phyloP scores from a whole-genome alignment of 2,888 invertebrate genomes.

The Troides oblongomaculatus region DNA sequence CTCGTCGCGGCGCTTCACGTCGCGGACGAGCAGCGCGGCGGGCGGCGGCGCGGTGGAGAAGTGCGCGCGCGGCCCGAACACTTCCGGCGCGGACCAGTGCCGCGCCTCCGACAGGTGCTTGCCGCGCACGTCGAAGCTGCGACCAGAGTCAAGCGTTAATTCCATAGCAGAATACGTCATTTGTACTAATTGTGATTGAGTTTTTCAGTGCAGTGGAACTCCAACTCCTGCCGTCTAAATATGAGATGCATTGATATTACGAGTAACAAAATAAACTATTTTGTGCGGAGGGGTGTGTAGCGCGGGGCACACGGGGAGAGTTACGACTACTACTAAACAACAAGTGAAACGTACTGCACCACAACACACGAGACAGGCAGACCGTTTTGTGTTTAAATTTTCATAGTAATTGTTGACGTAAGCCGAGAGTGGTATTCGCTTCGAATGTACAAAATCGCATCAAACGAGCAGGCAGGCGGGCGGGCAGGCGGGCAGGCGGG shows the following conservation, averaged over 20 bases:
- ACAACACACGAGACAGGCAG: too few relatives aligned
- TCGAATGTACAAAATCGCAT: too few relatives aligned
- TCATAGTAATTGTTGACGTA: too few relatives aligned
- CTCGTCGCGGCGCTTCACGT: slow-evolving; percentile 92
- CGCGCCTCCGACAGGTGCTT: slow-evolving; percentile 88
- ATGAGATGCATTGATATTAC: not conserved
- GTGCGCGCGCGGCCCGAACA: slow-evolving; percentile 92
- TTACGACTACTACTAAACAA: too few relatives aligned
- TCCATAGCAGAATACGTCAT: not conserved
- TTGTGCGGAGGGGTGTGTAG: not conserved
- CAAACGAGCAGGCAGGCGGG: too few relatives aligned
- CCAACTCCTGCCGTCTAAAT: too few relatives aligned
- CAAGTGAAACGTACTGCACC: too few relatives aligned
- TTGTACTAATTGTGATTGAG: not conserved
- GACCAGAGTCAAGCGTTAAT: slow-evolving; percentile 48
- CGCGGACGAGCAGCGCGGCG: slow-evolving; percentile 86
- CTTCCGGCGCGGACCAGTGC: slow-evolving; percentile 92
- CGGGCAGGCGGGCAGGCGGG: too few relatives aligned
- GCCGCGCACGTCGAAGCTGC: slow-evolving; percentile 92
- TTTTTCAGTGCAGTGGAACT: too few relatives aligned
- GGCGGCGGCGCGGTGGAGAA: slow-evolving; percentile 89
- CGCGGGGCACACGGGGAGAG: not conserved
- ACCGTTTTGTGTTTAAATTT: too few relatives aligned
- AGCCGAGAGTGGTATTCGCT: too few relatives aligned
- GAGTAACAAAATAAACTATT: not conserved